Evolutionary conservation across 92 coral and sea anemone genomes (phyloP), one percentile per base, ranked within the genome.

Genomic region (Hydrozoanthus gracilis): DNA sequence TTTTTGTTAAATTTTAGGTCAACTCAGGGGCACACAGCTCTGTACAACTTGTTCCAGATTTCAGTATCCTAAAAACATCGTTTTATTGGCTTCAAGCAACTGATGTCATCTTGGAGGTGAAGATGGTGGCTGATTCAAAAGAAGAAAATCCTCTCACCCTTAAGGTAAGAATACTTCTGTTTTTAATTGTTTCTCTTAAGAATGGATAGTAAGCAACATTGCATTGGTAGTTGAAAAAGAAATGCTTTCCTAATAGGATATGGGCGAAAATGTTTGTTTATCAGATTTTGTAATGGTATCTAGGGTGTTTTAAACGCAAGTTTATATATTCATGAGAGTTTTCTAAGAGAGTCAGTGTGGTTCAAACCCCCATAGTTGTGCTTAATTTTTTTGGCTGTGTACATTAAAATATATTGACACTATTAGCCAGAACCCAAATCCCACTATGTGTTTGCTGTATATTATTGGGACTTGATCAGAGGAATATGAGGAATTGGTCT

Each of bases 31-130:
- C 74, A 49, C 49, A 80, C 27, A 47, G 54, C 13, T 65, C 85
- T 47, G 75, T 80, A 15, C 72, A 44, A 46, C 70, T 80, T 70
- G 73, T 80, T 47, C 85, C 85, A 13, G 73, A 80, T 48, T 80
- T 80, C 16, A 65, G 20, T 46, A 11, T 80, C 20, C 15, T 18
- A 17, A 49, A 80, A 27, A 65, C 61, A 80, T 47, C 73, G 17
- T 80, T 80, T 51, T 17, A 47, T 51, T 80, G 85, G 85, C 74
- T 80, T 9, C 74, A 80, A 66, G 85, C 85, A 64, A 17, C 73
- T 48, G 60, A 65, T 12, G 20, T 80, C 55, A 17, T 58, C 49
- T 13, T 78, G 6, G 71, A 60, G 39, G 44, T 18, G 14, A 78
- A 39, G 39, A 78, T 78, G 49, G 3, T 39, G 11, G 46, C 67